A percentile compares a stretch with the other conserved stretches of the same genome.
These are phyloP conservation scores for Micoletzkya japonica DNA, from an alignment of 2,888 invertebrate species.

Conservation along the genomic window DNA sequence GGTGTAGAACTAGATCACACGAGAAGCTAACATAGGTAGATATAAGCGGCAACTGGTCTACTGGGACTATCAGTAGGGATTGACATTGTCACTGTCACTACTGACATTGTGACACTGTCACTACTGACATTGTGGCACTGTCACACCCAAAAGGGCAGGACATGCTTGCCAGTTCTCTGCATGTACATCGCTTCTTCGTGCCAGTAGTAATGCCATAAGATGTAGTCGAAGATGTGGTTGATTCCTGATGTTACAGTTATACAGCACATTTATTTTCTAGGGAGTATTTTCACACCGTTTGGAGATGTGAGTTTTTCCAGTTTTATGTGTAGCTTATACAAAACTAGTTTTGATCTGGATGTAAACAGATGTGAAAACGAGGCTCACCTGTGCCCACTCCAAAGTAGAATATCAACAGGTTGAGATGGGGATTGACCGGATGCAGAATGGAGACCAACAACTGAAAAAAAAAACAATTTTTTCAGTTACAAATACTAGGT, in stretches of 20 bases:
- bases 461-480: conserved; percentile 31
- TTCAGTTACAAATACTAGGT: not conserved
- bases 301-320: no score
- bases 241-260: conserved; percentile 37
- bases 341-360: not conserved
- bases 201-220: conserved; percentile 58
- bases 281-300: not conserved
- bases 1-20: no score
- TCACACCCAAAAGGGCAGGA: conserved; percentile 53
- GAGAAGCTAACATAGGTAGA: no score
- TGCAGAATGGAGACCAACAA: conserved; percentile 48
- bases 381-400: conserved; percentile 33
- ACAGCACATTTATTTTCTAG: not conserved
- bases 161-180: conserved; percentile 48
- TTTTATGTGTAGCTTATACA: not conserved
- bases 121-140: no score
- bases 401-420: conserved; percentile 49
- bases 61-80: no score
- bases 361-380: no score
- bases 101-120: no score
- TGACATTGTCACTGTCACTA: no score
- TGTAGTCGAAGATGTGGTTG: conserved; percentile 54
- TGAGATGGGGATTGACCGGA: conserved; percentile 49
- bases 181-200: conserved; percentile 49
- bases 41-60: no score